These are phyloP conservation scores for Crypturellus tataupa DNA, from an alignment of 2,797 vertebrate species.

Conservation along the genomic window DNA sequence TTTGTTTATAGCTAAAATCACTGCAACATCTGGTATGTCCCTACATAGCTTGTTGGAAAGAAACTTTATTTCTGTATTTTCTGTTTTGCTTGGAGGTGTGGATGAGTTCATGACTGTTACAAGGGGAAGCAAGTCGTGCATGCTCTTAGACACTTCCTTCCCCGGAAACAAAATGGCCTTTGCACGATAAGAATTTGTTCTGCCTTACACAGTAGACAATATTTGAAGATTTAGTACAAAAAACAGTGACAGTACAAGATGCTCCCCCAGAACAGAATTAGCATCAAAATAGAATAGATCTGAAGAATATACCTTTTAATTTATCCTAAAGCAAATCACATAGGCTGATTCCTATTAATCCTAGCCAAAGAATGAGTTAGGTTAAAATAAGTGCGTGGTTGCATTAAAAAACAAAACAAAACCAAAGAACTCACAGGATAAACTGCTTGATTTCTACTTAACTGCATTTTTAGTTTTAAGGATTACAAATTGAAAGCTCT, in stretches of 20 bases:
- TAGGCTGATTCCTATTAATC: slow-evolving; percentile 89
- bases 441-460: slow-evolving; percentile 91
- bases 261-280: slow-evolving; percentile 96
- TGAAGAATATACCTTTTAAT: slow-evolving; percentile 91
- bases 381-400: slow-evolving; percentile 90
- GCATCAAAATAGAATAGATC: slow-evolving; percentile 94
- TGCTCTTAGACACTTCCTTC: slow-evolving; percentile 94
- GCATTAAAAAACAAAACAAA: slow-evolving; percentile 82
- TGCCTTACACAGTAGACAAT: slow-evolving; percentile 92
- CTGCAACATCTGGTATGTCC: slow-evolving; percentile 94
- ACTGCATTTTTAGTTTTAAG: slow-evolving; percentile 90
- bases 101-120: slow-evolving; percentile 93
- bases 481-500: slow-evolving; percentile 92
- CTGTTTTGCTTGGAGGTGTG: slow-evolving; percentile 80
- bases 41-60: slow-evolving; percentile 80
- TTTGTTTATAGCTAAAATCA: slow-evolving; percentile 89
- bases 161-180: slow-evolving; percentile 90
- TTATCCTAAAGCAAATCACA: slow-evolving; percentile 95
- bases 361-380: slow-evolving; percentile 89
- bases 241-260: slow-evolving; percentile 93
- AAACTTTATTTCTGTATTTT: slow-evolving; percentile 15
- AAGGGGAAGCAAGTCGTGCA: slow-evolving; percentile 96
- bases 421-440: slow-evolving; percentile 78
- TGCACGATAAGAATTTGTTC: slow-evolving; percentile 86
- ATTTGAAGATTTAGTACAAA: slow-evolving; percentile 92